Evolutionary conservation across 1,140 invertebrate species (phyloP).

Genomic region (Drosophila dunni): DNA sequence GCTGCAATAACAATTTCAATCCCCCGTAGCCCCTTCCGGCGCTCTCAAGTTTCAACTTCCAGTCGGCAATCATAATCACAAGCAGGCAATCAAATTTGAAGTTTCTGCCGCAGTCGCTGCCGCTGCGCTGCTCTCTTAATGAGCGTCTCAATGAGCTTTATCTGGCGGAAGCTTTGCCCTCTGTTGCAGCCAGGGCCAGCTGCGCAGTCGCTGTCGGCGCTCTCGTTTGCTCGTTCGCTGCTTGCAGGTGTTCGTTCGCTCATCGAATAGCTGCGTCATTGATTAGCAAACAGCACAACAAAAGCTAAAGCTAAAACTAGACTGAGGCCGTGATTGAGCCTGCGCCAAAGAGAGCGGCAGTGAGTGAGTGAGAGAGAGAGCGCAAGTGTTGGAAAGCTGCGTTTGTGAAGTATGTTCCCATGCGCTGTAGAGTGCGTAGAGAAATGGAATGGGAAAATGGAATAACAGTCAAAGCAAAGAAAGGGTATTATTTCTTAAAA

Average conservation of each 20-base stretch:
- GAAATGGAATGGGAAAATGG: neutral
- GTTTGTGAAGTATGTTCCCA: constrained; percentile 4
- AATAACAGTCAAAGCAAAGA: neutral
- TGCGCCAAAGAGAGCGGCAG: constrained; percentile 17
- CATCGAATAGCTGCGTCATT: constrained; percentile 71
- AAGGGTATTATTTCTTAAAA: neutral
- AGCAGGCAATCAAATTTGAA: constrained; percentile 75
- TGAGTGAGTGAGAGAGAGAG: constrained; percentile 6
- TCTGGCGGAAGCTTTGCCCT: constrained; percentile 61
- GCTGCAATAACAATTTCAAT: constrained; percentile 34
- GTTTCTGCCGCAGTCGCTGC: constrained; percentile 37
- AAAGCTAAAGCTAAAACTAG: constrained; percentile 68
- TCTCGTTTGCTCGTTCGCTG: constrained; percentile 5
- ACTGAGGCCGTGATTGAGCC: constrained; percentile 10
- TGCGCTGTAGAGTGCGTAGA: neutral
- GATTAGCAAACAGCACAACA: constrained; percentile 58
- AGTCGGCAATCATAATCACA: constrained; percentile 67
- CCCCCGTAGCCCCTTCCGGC: neutral
- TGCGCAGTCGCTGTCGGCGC: constrained; percentile 41
- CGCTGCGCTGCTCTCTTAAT: constrained; percentile 51
- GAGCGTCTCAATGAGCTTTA: constrained; percentile 64
- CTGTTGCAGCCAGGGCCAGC: constrained; percentile 39
- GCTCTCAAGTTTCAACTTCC: constrained; percentile 10
- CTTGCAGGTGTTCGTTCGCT: constrained; percentile 67
- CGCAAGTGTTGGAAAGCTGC: constrained; percentile 1